Evolutionary conservation across 2,888 invertebrate genomes (phyloP), one percentile per base, ranked within the genome.

Genomic region (Macropis europaea): DNA sequence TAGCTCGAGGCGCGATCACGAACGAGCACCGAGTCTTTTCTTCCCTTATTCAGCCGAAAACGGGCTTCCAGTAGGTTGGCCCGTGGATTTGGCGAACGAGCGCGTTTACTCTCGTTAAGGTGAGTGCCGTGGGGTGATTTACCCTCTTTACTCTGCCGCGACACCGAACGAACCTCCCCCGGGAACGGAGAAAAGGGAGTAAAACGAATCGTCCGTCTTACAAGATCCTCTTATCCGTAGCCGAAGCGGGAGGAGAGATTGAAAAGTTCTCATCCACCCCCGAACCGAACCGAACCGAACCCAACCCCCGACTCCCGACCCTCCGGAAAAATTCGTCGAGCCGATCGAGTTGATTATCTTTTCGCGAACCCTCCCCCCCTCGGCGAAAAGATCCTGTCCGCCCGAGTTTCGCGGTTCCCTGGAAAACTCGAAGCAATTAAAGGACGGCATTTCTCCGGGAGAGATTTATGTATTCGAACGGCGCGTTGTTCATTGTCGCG

Each of bases 101-200:
- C 75, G 68, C 83, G 73, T 82, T 82, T 82, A 81, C 83, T 82
- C 76, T 83, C 72, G 79, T 83, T 82, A 83, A 83, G 79, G 76
- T 68, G 75, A 82, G 71, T 76, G 73, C 76, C 74, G 74, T 66
- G 69, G 69, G 71, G 70, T 76, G 79, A 83, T 82, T 81, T 79
- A 78, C 75, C 79, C 79, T 72, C 76, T 76, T 78, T 76, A 77
- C 66, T 62, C 52, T 73, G 61, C 60, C 72, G 50, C 61, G 77
- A 77, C 80, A 79, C 56, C 52, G 54, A 53, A 19, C 64, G 48
- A 43, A 50, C 15, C 60, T 79, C 66, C 62, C 79, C 17, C 22
- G 32, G 56, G 63, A 69, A 13, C 26, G 28, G 43, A 17, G 24
- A 61, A 59, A 64, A 71, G 36, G 36, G 56, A 73, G 61, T 72